Base-by-base conservation (phyloP, 2,888 invertebrate species). In the Clepsis dumicolana region DNA sequence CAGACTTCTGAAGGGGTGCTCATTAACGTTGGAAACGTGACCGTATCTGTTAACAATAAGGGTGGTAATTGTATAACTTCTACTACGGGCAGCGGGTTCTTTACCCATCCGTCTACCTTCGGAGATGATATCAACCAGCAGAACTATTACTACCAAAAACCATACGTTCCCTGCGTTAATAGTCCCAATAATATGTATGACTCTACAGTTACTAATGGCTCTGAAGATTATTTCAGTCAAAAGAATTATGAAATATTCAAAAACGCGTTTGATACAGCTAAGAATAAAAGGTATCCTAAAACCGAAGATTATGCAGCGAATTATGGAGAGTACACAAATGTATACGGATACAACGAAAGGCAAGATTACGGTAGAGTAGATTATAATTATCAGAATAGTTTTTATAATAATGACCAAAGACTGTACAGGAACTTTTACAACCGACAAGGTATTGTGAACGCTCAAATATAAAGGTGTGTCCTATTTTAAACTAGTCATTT, bases 21-120 rank as follows among this genome's bases (percentile, higher is more conserved):
- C 0, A 94, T 97, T 14, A 96, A 96, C 77, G 96, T 97, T 12
- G 96, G 96, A 0, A 96, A 96, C 80, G 96, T 97, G 0, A 96
- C 96, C 0, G 96, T 97, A 0, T 95, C 96, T 63, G 96, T 96
- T 16, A 95, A 96, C 70, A 96, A 96, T 75, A 94, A 94, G 73
- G 96, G 96, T 52, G 96, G 96, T 64, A 96, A 95, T 85, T 95
- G 95, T 74, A 96, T 96, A 44, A 95, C 96, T 1, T 94, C 95
- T 3, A 95, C 95, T 14, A 94, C 93, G 0, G 94, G 94, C 0
- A 92, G 89, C 63, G 94, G 94, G 1, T 94, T 93, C 74, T 93
- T 93, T 50, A 90, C 93, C 0, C 87, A 92, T 71, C 88, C 93
- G 1, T 86, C 90, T 0, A 89, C 84, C 70, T 89, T 87, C 16